phyloP scores from a whole-genome alignment of 92 coral and sea anemone species.

The Ricordea florida region DNA sequence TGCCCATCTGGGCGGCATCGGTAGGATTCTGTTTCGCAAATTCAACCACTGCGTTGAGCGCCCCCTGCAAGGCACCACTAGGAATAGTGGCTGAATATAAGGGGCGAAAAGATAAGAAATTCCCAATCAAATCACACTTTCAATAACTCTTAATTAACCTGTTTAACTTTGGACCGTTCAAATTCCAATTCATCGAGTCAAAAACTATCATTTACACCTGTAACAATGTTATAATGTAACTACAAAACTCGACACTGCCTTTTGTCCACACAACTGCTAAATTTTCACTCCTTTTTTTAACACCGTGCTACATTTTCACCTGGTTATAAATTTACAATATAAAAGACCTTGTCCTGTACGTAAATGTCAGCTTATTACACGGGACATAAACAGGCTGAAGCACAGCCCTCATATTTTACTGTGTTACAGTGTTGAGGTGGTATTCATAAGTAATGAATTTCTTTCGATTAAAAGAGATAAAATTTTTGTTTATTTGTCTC shows the following conservation, averaged over 20 bases:
- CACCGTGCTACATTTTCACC: not conserved
- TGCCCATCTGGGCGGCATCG: slow-evolving; percentile 41
- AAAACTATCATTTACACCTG: too few species aligned
- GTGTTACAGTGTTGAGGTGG: not conserved
- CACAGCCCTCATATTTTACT: not conserved
- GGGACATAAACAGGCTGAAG: not conserved
- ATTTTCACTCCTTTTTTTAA: not conserved
- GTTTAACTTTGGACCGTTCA: not conserved
- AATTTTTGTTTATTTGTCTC: not conserved
- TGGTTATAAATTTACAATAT: not conserved
- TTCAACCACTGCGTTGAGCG: slow-evolving; percentile 17
- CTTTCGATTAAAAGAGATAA: not conserved
- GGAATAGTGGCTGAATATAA: slow-evolving; percentile 10
- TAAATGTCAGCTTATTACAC: not conserved
- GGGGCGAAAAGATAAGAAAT: not conserved
- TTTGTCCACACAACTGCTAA: too few species aligned
- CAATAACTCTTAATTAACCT: not conserved
- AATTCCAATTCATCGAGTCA: not conserved
- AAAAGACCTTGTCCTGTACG: not conserved
- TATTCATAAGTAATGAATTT: not conserved
- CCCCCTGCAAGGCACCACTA: slow-evolving; percentile 37
- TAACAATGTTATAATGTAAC: too few species aligned
- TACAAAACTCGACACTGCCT: too few species aligned
- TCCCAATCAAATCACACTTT: not conserved
- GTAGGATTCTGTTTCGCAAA: slow-evolving; percentile 8